A percentile compares a stretch with the other conserved stretches of the same genome.
These are phyloP conservation scores for Pungitius pungitius DNA, from an alignment of 2,113 vertebrate species.

Conservation along the genomic window DNA sequence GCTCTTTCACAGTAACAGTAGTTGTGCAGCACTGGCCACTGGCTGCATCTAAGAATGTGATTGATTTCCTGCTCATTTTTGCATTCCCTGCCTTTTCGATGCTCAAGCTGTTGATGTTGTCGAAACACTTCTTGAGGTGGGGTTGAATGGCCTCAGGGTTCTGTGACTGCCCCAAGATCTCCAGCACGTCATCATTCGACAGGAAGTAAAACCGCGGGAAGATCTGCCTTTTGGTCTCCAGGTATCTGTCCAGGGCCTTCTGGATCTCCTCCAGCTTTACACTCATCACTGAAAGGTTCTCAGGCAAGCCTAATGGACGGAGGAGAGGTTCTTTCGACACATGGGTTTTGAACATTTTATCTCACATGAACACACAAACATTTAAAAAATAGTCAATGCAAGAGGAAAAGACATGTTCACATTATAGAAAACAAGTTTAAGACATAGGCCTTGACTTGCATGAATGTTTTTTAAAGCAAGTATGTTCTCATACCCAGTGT, in stretches of 20 bases:
- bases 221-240: constrained; percentile 89
- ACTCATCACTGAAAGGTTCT: constrained; percentile 83
- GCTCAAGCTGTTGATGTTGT: constrained; percentile 86
- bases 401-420: not conserved
- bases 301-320: constrained; percentile 79
- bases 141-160: constrained; percentile 88
- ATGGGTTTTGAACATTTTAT: not conserved
- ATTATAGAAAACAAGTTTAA: not conserved
- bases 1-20: not conserved
- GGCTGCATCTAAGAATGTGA: not conserved
- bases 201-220: constrained; percentile 93
- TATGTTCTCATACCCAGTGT: too few species aligned
- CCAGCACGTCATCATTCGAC: constrained; percentile 89
- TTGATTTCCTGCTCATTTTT: not conserved
- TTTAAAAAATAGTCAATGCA: not conserved
- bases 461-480: not conserved
- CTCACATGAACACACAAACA: not conserved
- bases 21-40: not conserved
- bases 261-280: constrained; percentile 86
- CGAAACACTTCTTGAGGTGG: constrained; percentile 80
- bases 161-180: constrained; percentile 89
- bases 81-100: constrained; percentile 80
- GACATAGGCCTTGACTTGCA: not conserved
- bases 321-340: not conserved
- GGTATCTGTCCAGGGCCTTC: constrained; percentile 88